Base-by-base conservation (phyloP, 1,140 invertebrate genomes). In the Cydia pomonella region DNA sequence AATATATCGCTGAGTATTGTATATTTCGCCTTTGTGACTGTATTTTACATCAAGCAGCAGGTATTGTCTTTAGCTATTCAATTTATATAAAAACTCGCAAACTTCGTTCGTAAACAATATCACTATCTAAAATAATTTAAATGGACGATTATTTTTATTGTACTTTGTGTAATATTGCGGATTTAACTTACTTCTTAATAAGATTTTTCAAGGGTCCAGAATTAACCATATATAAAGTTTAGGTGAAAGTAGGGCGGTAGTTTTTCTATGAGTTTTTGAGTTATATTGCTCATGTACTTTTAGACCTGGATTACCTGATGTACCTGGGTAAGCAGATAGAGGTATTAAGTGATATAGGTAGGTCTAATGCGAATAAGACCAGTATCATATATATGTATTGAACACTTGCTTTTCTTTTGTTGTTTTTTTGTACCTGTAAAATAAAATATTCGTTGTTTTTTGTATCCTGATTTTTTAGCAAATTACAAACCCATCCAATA, bases 131-230 rank as follows among this genome's bases (percentile, higher is more conserved):
- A 59, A 59, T 23, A 23, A 59, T 59, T 59, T 23, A 59, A 59
- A 59, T 59, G 53, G 53, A 59, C 53, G 53, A 59, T 59, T 23
- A 23, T 59, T 23, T 23, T 59, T 59, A 59, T 59, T 59, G 53
- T 59, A 59, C 53, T 59, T 59, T 59, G 7, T 23, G 53, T 23
- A 59, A 21, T n/a, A 2, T 59, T 59, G n/a, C 47, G n/a, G n/a
- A 18, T 23, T 59, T 21, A 21, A 23, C 21, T 59, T 59, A 7
- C 6, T 18, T 23, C 7, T 59, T 59, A 21, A 23, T n/a, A 59
- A 23, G 18, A 3, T 10, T 23, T 18, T 59, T 10, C 1, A 23
- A 23, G 21, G 21, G 7, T 23, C 21, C 21, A 59, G 18, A 59
- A 59, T 12, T 59, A 18, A 50, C 5, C 7, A 44, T 44, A 44